Conservation (phyloP, 2,113 vertebrate genomes). For the Antechinus flavipes region DNA sequence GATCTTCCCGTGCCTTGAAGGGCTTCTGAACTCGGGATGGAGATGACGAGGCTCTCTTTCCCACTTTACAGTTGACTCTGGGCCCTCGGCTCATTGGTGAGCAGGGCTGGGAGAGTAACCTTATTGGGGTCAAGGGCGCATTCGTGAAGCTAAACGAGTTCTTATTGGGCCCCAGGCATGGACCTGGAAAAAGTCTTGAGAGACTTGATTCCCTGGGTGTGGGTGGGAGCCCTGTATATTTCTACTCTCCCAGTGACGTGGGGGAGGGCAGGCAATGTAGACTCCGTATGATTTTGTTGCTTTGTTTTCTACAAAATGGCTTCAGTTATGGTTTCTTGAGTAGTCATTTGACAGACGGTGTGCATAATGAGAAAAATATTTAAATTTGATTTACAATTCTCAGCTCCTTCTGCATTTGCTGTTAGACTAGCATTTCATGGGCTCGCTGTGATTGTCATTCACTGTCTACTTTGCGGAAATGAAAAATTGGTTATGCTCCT, state of each 20-base stretch:
- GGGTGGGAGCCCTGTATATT: fast-evolving
- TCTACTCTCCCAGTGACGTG: fast-evolving
- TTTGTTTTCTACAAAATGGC: not conserved
- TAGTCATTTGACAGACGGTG: conserved; percentile 5
- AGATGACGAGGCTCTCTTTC: not conserved
- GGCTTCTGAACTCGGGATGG: no score
- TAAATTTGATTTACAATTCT: not conserved
- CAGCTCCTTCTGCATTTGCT: not conserved
- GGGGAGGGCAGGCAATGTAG: no score
- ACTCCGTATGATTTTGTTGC: not conserved
- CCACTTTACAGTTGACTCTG: not conserved
- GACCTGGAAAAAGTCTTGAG: not conserved
- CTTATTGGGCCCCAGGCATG: not conserved
- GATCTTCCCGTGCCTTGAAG: no score
- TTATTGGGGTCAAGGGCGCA: fast-evolving
- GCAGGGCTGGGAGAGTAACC: fast-evolving
- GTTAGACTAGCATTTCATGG: not conserved
- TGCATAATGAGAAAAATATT: conserved; percentile 33
- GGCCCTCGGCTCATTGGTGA: fast-evolving
- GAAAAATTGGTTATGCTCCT: not conserved
- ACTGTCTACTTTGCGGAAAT: not conserved
- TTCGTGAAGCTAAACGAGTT: not conserved
- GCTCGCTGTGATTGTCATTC: not conserved
- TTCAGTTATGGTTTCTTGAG: conserved; percentile 7
- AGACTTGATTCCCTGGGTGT: fast-evolving